Base-by-base conservation (phyloP, 2,888 invertebrate genomes). In the Fabriciana adippe region DNA sequence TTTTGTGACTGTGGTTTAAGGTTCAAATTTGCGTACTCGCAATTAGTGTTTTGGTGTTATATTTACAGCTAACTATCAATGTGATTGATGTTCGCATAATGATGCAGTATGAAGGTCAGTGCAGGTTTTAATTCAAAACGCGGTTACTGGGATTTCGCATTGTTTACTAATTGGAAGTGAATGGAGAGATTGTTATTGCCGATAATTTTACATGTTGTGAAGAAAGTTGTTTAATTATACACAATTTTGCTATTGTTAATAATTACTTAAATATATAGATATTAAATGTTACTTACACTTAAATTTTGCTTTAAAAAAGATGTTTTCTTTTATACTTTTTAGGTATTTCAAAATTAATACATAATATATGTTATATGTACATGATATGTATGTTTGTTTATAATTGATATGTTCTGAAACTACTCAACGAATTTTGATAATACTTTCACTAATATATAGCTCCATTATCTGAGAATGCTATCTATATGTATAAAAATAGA, bases 91-190 rank as follows among this genome's bases (percentile, higher is more conserved):
- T 76, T 76, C 71, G 75, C 77, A 81, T 88, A 87, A 88, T 86
- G 84, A 84, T 86, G 84, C 83, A 84, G 83, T 84, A 88, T 85
- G 84, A 86, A 87, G 88, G 88, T 72, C 87, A 85, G 73, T 84
- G 82, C 82, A 78, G 83, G 84, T 82, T 82, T 77, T 71, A 70
- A 79, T 79, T 78, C 75, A 76, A 83, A 84, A 82, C 77, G 80
- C 79, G 81, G 83, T 84, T 70, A 72, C 72, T 69, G 66, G 70
- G 70, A 47, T 71, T 69, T 53, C 66, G 56, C 79, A 77, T 76
- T 76, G 72, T 74, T 64, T 62, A 68, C 35, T 67, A 72, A 66
- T 72, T 63, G 67, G 55, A 35, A 41, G 70, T 65, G 67, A 71
- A 64, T 59, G 66, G 69, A 51, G 31, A 54, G 45, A 66, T 61